phyloP scores from a whole-genome alignment of 2,797 vertebrate genomes.

The Philypnodon macrostomus region DNA sequence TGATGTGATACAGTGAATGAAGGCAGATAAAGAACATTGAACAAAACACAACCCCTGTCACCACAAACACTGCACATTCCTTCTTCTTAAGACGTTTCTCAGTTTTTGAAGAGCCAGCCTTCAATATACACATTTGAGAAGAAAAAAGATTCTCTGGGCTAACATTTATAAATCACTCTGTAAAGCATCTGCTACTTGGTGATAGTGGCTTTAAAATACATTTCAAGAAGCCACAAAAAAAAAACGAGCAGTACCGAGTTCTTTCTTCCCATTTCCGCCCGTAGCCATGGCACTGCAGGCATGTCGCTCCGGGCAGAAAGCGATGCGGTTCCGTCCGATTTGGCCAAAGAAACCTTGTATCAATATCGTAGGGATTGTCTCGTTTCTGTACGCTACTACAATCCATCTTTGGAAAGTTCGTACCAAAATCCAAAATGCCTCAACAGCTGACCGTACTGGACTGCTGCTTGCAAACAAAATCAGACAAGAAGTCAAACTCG shows the following conservation, averaged over 20 bases:
- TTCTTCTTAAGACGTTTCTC: conserved; percentile 31
- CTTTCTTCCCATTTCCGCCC: conserved; percentile 54
- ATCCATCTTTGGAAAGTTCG: conserved; percentile 52
- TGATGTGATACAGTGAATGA: conserved; percentile 41
- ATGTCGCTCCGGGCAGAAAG: too few relatives aligned
- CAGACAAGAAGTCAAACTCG: conserved; percentile 93
- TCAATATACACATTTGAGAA: conserved; percentile 47
- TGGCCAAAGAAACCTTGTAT: conserved; percentile 44
- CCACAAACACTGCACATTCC: conserved; percentile 33
- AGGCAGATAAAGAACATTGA: conserved; percentile 35
- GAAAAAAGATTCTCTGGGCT: conserved; percentile 49
- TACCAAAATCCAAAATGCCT: conserved; percentile 32
- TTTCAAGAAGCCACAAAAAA: conserved; percentile 63
- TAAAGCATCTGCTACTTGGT: conserved; percentile 65
- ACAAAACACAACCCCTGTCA: conserved; percentile 25
- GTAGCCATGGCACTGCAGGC: conserved; percentile 56
- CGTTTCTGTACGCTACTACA: conserved; percentile 59
- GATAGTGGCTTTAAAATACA: conserved; percentile 62
- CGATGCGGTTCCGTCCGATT: too few relatives aligned
- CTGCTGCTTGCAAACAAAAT: conserved; percentile 94
- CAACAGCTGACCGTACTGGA: conserved; percentile 92
- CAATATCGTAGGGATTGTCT: conserved; percentile 62
- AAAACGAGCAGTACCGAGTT: conserved; percentile 53
- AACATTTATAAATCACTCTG: conserved; percentile 48
- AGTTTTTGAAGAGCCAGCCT: conserved; percentile 77